Base-by-base conservation (phyloP, 2,888 invertebrate species). In the Andrena dorsata region DNA sequence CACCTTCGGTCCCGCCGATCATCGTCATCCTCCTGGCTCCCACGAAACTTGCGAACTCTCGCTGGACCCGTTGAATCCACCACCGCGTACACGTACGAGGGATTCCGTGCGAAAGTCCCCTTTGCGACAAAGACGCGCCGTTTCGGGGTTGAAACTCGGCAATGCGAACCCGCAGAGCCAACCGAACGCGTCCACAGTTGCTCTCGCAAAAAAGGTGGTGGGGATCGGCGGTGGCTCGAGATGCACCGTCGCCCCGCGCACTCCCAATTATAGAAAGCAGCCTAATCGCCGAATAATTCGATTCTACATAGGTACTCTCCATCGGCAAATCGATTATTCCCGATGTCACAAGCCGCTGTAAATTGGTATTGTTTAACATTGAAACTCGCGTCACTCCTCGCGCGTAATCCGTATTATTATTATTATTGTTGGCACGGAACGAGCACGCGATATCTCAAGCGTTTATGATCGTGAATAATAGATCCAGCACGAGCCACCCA, bases 71-170 rank as follows among this genome's bases (percentile, higher is more conserved):
- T 32, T 56, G 30, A 69, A 60, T 69, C 66, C 69, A 69, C 69
- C 70, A 58, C 71, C 68, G 26, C 61, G 63, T 64, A 32, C 49
- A 23, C 68, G 77, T 66, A 60, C 10, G 35, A 53, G 75, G 70
- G 51, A 61, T 58, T 51, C 70, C 70, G 61, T 53, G 56, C 56
- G 63, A 41, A 49, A 28, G 49, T 60, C 61, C 65, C 35, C 41
- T 56, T 74, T 35, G 23, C 80, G 72, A 86, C 61, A 86, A 87
- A 82, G 83, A 82, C 81, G 79, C 78, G 69, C 80, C 80, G 80
- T 89, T 86, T 84, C 88, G 82, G 88, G 85, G 86, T 89, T 86
- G 86, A 89, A 88, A 86, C 88, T 79, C 81, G 68, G 85, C 88
- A 86, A 88, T 87, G 88, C 83, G 85, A 87, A 86, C 81, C 83